Base-by-base conservation (phyloP, 35 echinoderm and acorn worm genomes). In the Lytechinus variegatus region DNA sequence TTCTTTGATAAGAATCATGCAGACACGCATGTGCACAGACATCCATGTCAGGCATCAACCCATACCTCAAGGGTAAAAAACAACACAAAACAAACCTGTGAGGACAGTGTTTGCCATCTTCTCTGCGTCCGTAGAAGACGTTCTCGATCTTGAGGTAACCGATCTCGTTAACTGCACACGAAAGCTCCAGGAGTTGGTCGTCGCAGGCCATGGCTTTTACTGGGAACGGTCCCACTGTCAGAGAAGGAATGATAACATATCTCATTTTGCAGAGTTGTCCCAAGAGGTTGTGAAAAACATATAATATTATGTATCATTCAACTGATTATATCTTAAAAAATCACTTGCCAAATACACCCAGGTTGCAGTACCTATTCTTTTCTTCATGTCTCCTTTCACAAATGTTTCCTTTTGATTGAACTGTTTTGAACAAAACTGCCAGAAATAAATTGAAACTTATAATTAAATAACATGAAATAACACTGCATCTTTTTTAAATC, bases 81-180 rank as follows among this genome's bases (percentile, higher is more conserved):
- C 4, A 87, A 87, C 9, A 9, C 24, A 87, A 87, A 53, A 51
- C 91, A 5, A 29, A 93, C 91, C 91, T 93, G 88, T 98, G 96
- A 61, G 97, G 97, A 79, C 97, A 98, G 44, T 97, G 86, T 91
- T 87, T 96, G 27, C 96, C 94, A 21, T 95, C 91, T 3, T 87
- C 79, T 3, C 29, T 53, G 8, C 97, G 53, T 2, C 97, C 97
- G 91, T 97, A 98, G 95, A 98, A 98, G 5, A 94, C 96, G n/a
- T 66, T 54, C 24, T 93, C 94, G 33, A 98, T 95, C 87, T 94
- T 55, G 10, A 98, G 52, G 95, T 97, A 96, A 16, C 61, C 87
- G 28, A 57, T 60, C 27, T 89, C 52, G 27, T 94, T 89, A 92
- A 95, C 72, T 8, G 79, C 52, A 89, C 97, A 98, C 0, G 95